Evolutionary conservation across 2,888 invertebrate species (phyloP).

Genomic region (Ypsolopha sequella): DNA sequence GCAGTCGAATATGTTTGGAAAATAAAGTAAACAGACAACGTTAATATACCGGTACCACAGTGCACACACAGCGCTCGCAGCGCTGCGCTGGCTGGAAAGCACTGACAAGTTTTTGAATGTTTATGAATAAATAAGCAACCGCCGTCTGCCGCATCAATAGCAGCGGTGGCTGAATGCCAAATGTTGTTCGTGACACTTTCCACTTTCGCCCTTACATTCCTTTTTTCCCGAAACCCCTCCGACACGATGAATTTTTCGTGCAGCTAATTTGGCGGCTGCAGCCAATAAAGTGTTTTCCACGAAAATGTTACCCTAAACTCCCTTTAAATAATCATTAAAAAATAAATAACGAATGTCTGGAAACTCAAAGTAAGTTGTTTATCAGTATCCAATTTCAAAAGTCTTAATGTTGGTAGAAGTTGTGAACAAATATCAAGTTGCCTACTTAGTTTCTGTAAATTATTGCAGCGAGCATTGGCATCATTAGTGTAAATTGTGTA

Average conservation of each 20-base stretch:
- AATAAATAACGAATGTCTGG: not conserved
- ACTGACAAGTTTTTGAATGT: conserved; percentile 60
- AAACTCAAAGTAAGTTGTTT: not conserved
- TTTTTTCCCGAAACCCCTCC: conserved; percentile 5
- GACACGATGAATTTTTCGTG: conserved; percentile 19
- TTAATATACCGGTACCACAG: conserved; percentile 18
- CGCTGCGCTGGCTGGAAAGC: conserved; percentile 18
- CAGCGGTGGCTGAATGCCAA: conserved; percentile 54
- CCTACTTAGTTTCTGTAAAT: not conserved
- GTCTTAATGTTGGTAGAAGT: not conserved
- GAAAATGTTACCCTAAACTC: not conserved
- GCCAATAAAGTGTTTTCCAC: not conserved
- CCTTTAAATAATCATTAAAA: not conserved
- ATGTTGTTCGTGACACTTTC: conserved; percentile 60
- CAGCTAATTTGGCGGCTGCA: conserved; percentile 34
- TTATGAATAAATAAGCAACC: conserved; percentile 62
- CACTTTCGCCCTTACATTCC: conserved; percentile 53
- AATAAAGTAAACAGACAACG: conserved; percentile 37
- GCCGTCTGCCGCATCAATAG: conserved; percentile 65
- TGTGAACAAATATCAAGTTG: not conserved
- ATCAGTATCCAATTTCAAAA: not conserved
- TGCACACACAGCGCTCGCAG: conserved; percentile 2
- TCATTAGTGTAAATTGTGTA: conserved; percentile 3
- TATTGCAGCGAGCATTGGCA: not conserved
- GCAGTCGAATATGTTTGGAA: conserved; percentile 24